These are phyloP conservation scores for Xiphophorus hellerii DNA, from an alignment of 2,113 vertebrate species.

Conservation along the genomic window DNA sequence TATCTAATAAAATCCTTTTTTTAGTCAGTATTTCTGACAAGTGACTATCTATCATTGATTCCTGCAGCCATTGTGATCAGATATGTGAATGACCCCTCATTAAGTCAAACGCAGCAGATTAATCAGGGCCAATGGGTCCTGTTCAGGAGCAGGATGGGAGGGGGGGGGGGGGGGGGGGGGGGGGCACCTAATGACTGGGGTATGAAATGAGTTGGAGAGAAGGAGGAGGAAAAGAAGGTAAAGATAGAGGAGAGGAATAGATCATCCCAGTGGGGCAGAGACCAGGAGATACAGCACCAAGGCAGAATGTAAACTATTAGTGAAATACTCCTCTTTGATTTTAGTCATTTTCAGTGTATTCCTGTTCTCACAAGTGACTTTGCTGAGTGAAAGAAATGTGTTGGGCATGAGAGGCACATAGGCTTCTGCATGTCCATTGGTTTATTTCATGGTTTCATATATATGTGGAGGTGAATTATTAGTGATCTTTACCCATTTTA, in stretches of 20 bases:
- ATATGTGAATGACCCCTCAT: constrained; percentile 79
- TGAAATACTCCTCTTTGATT: constrained; percentile 32
- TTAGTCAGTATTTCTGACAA: constrained; percentile 66
- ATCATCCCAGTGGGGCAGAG: constrained; percentile 49
- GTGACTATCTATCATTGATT: constrained; percentile 78
- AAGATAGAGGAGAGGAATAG: constrained; percentile 62
- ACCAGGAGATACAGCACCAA: constrained; percentile 23
- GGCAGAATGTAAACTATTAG: constrained; percentile 27
- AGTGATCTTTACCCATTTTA: too few species aligned
- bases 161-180: constrained; percentile 59
- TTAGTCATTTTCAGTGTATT: constrained; percentile 11
- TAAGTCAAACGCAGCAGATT: constrained; percentile 77
- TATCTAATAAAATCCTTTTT: constrained; percentile 58
- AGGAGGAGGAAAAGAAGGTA: constrained; percentile 61
- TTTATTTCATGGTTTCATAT: background rate
- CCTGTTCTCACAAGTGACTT: constrained; percentile 1
- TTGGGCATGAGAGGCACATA: background rate
- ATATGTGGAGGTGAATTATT: background rate
- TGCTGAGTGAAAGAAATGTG: background rate
- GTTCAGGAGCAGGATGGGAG: constrained; percentile 64
- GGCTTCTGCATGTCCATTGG: background rate
- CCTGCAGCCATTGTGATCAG: constrained; percentile 72
- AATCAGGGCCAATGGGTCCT: constrained; percentile 72
- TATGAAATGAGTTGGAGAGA: constrained; percentile 73
- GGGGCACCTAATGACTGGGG: constrained; percentile 70